A percentile compares a stretch with the other conserved stretches of the same genome.
phyloP scores from a whole-genome alignment of 2,888 invertebrate species.

The Drosophila ezoana region DNA sequence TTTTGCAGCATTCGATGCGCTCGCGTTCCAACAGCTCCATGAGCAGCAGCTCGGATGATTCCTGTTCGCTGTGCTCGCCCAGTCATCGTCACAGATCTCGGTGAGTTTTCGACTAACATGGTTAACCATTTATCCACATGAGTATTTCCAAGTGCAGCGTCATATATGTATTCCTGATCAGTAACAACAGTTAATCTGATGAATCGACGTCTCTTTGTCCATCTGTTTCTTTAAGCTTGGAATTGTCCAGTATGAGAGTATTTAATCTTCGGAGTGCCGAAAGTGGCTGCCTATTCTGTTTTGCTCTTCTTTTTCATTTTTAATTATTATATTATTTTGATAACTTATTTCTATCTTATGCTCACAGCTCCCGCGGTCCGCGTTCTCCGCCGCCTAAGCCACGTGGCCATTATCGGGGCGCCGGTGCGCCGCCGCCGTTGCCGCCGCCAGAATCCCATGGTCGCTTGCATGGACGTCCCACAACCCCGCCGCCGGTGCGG shows the following conservation, averaged over 20 bases:
- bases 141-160: no score
- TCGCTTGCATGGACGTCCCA: conserved; percentile 82
- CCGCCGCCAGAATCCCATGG: conserved; percentile 74
- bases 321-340: rapidly evolving
- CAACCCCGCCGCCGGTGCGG: conserved; percentile 78
- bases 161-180: no score
- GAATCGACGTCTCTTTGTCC: no score
- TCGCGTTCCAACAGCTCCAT: conserved; percentile 91
- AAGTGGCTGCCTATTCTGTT: no score
- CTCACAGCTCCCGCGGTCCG: conserved; percentile 77
- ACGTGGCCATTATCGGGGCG: conserved; percentile 81
- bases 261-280: no score
- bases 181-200: no score
- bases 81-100: conserved; percentile 85
- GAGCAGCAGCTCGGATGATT: conserved; percentile 93
- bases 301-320: no score
- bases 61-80: conserved; percentile 93
- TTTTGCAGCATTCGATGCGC: conserved; percentile 84
- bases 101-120: conserved; percentile 60
- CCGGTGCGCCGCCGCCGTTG: conserved; percentile 67
- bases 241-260: no score
- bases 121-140: no score
- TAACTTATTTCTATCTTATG: not conserved
- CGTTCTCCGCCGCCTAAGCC: conserved; percentile 84
- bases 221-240: no score